Conservation (phyloP, 2,888 invertebrate genomes). For the Arrhopalites spinosus region DNA sequence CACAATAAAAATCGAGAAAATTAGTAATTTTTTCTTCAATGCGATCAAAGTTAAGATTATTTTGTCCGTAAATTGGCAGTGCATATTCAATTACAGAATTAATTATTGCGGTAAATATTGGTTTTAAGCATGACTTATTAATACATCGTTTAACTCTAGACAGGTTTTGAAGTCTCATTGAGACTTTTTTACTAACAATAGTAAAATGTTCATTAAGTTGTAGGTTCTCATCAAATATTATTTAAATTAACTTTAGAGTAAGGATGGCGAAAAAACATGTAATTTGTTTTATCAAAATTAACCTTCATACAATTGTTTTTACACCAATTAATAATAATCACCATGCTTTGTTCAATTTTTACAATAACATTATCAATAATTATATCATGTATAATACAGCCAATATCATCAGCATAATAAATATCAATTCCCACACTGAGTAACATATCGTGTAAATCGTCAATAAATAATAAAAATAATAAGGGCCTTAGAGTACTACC, state of each 20-base stretch:
- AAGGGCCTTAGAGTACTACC: no score
- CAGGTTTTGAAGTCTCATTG: neutral
- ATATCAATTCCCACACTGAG: no score
- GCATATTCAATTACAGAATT: constrained; percentile 8
- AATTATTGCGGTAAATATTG: neutral
- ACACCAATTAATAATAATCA: constrained; percentile 1
- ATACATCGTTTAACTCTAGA: neutral
- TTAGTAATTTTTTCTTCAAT: neutral
- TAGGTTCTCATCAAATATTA: neutral
- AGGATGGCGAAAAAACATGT: neutral
- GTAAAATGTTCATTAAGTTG: neutral
- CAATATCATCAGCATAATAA: no score
- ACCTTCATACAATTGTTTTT: neutral
- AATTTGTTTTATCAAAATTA: constrained; percentile 6
- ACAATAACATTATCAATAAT: no score
- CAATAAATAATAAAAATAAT: no score
- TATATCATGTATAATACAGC: no score
- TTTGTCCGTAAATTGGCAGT: neutral
- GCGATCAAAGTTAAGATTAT: neutral
- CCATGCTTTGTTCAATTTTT: neutral
- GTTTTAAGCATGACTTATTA: neutral
- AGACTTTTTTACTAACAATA: neutral
- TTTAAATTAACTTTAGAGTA: neutral
- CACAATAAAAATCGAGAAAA: neutral
- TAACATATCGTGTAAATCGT: no score